These are phyloP conservation scores for Heliconius nattereri DNA, from an alignment of 1,140 invertebrate species.

Conservation along the genomic window DNA sequence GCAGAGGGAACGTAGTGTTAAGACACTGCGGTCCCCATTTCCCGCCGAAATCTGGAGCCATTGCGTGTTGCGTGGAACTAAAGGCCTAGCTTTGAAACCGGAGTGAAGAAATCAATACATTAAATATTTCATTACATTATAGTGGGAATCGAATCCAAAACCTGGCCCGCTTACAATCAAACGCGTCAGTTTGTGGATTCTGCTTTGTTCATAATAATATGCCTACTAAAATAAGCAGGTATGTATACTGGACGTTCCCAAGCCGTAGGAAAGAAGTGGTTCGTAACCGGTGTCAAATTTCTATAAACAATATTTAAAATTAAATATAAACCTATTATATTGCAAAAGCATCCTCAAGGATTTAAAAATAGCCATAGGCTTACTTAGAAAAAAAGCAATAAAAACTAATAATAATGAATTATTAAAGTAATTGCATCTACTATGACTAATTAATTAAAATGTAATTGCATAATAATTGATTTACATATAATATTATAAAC, in stretches of 20 bases:
- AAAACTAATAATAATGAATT: neutral
- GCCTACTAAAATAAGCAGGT: neutral
- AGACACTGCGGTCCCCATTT: too few species aligned
- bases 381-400: neutral
- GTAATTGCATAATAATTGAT: neutral
- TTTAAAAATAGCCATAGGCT: neutral
- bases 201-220: neutral
- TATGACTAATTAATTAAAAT: neutral
- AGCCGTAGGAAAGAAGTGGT: neutral
- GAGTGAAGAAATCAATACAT: too few species aligned
- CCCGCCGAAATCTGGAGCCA: too few species aligned
- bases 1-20: too few species aligned
- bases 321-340: neutral
- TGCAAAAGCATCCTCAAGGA: neutral
- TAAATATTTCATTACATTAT: too few species aligned
- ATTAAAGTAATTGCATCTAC: neutral
- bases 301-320: neutral
- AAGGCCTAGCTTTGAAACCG: too few species aligned
- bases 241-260: neutral
- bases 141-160: too few species aligned
- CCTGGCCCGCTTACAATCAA: too few species aligned
- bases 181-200: neutral
- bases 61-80: too few species aligned
- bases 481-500: neutral
- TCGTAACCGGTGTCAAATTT: neutral